Conservation (phyloP, 1,140 invertebrate species). For the Phenacoccus solenopsis region DNA sequence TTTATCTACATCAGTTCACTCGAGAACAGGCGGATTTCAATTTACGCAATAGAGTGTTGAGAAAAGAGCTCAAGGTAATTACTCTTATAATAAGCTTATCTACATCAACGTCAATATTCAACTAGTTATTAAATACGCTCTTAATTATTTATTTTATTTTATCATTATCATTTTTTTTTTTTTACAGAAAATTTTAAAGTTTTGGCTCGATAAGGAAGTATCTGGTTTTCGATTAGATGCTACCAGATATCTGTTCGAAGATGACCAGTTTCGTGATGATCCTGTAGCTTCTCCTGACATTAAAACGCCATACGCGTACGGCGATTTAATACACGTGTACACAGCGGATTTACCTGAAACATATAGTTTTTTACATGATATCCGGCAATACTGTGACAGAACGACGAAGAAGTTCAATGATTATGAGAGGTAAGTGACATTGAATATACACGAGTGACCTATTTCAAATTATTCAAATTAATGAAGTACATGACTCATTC, state of each 20-base stretch:
- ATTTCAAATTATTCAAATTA: no score
- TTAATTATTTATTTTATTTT: no score
- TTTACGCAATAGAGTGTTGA: constrained; percentile 45
- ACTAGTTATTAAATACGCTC: no score
- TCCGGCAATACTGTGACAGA: constrained; percentile 43
- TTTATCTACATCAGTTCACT: constrained; percentile 58
- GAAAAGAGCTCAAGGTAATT: constrained; percentile 44
- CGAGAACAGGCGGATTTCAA: constrained; percentile 61
- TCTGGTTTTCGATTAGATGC: constrained; percentile 56
- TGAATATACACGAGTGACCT: no score
- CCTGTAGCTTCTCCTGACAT: background rate
- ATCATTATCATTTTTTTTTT: no score
- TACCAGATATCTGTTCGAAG: constrained; percentile 37
- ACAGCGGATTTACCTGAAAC: constrained; percentile 46
- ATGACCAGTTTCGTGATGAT: constrained; percentile 33
- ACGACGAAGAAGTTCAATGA: background rate
- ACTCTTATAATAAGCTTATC: constrained; percentile 40
- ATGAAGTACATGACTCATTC: constrained; percentile 45
- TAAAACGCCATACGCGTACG: background rate
- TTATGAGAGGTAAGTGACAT: background rate
- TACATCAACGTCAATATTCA: no score
- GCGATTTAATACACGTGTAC: constrained; percentile 42
- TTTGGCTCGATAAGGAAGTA: constrained; percentile 53
- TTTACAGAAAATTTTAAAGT: constrained; percentile 35
- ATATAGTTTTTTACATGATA: constrained; percentile 46